phyloP scores from a whole-genome alignment of 2,113 vertebrate genomes.

The Mormyrus lacerda region DNA sequence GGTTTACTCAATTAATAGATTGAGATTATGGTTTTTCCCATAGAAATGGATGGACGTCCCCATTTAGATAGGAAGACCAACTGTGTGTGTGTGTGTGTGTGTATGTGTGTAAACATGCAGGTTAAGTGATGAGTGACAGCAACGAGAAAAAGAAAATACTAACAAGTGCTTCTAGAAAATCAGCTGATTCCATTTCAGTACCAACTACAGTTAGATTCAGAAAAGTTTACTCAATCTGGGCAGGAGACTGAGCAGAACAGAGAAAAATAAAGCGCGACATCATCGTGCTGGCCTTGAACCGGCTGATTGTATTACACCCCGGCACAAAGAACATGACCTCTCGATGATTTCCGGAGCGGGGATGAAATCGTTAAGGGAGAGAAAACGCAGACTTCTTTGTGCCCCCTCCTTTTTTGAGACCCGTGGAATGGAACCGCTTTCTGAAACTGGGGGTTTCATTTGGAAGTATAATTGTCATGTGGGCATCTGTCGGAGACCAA shows the following conservation, averaged over 20 bases:
- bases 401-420: constrained; percentile 29
- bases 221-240: neutral
- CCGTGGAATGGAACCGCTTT: constrained; percentile 17
- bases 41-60: no score
- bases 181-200: constrained; percentile 24
- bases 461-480: constrained; percentile 53
- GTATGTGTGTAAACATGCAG: neutral
- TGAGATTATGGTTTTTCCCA: no score
- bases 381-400: constrained; percentile 41
- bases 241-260: neutral
- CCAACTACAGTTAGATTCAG: constrained; percentile 26
- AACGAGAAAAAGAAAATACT: constrained; percentile 31
- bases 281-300: neutral
- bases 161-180: constrained; percentile 14
- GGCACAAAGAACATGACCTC: neutral
- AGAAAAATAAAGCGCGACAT: neutral
- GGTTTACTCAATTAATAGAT: constrained; percentile 48
- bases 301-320: neutral
- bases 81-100: neutral
- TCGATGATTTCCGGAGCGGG: neutral
- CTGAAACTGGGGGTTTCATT: constrained; percentile 39
- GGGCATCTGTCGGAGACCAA: constrained; percentile 40
- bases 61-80: no score
- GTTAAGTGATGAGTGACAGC: constrained; percentile 38
- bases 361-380: constrained; percentile 26